Evolutionary conservation across 2,797 vertebrate species (phyloP).

Genomic region (Typhlichthys eigenmanni): DNA sequence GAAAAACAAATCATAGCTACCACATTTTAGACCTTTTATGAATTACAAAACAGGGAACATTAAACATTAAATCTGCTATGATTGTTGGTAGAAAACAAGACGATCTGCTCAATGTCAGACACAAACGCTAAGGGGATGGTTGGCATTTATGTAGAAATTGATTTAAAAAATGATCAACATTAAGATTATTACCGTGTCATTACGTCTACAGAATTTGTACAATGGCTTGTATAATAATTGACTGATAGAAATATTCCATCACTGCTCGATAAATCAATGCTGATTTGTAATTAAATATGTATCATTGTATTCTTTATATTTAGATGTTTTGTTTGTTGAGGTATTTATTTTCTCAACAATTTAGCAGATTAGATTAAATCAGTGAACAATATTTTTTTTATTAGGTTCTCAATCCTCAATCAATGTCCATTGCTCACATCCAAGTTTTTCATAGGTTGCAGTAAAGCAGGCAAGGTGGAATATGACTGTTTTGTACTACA

Average conservation of each 20-base stretch:
- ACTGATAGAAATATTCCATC: conserved; percentile 18
- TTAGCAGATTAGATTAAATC: conserved; percentile 9
- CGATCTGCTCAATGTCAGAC: neutral
- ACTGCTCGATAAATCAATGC: neutral
- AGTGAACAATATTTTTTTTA: no score
- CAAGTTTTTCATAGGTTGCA: no score
- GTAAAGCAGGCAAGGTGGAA: no score
- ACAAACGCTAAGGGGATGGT: conserved; percentile 19
- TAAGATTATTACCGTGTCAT: conserved; percentile 19
- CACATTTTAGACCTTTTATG: neutral
- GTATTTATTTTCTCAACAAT: conserved; percentile 2
- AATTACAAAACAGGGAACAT: conserved; percentile 5
- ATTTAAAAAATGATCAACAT: conserved; percentile 17
- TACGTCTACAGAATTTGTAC: conserved; percentile 17
- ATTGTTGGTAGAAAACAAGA: conserved; percentile 1
- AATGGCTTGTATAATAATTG: conserved; percentile 33
- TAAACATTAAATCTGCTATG: conserved; percentile 13
- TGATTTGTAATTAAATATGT: conserved; percentile 32
- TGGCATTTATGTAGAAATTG: neutral
- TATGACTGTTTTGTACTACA: no score
- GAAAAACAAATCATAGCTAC: conserved; percentile 11
- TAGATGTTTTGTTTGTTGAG: neutral
- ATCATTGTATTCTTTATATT: conserved; percentile 16
- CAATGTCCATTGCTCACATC: no score
- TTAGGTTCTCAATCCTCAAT: no score